Conservation (phyloP, 2,888 invertebrate species). For the Julus scanicus region DNA sequence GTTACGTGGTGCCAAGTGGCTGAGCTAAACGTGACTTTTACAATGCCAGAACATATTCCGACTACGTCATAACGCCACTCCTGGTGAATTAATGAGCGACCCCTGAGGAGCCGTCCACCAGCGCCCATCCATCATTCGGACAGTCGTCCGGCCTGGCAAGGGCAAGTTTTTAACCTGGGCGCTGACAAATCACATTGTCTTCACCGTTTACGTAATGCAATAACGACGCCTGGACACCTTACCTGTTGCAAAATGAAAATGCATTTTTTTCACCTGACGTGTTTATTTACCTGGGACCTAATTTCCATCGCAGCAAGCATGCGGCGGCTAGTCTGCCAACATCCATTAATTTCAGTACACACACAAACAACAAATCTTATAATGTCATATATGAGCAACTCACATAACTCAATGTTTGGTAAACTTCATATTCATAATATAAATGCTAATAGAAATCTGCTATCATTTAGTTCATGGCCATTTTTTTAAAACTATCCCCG, state of each 20-base stretch:
- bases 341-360: constrained; percentile 26
- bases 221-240: neutral
- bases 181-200: constrained; percentile 47
- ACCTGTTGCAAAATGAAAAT: constrained; percentile 16
- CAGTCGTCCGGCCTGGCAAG: constrained; percentile 19
- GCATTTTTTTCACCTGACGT: neutral
- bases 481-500: neutral
- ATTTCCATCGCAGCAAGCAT: neutral
- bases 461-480: neutral
- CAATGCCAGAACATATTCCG: constrained; percentile 23
- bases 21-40: constrained; percentile 48
- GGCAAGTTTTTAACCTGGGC: constrained; percentile 29
- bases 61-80: constrained; percentile 45
- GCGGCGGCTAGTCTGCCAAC: neutral
- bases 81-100: constrained; percentile 51
- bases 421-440: neutral
- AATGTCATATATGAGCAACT: neutral
- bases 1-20: constrained; percentile 41
- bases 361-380: neutral
- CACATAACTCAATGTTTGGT: neutral
- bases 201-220: constrained; percentile 11
- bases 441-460: neutral
- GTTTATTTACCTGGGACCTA: constrained; percentile 21
- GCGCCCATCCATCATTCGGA: constrained; percentile 43
- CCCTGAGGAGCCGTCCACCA: constrained; percentile 43